Evolutionary conservation across 2,113 vertebrate species (phyloP), one percentile per base, ranked within the genome.

Genomic region (Sinocyclocheilus anshuiensis): DNA sequence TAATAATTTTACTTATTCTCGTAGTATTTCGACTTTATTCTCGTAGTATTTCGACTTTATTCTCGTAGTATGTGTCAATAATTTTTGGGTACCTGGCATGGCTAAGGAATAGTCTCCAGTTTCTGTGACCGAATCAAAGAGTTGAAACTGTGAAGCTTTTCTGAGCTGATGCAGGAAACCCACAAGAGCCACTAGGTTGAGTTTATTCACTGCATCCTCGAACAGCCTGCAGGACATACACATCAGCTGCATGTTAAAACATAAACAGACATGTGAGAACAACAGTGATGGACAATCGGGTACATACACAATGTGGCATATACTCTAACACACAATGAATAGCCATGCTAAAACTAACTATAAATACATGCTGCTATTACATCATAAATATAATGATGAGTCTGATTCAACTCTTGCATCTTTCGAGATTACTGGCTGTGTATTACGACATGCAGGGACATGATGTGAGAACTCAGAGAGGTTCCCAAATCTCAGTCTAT

Each of bases 161-260:
- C 98, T 96, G 80, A 99, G 94, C 92, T 99, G 97, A 92, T 98
- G 96, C 84, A 99, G 94, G 89, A 99, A 99, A 1, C 96, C 96
- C 83, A 97, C 95, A 84, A 99, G 87, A 16, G 96, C 95, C 0
- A 93, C 93, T 86, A 99, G 93, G 92, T 99, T 99, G 91, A 99
- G 91, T 90, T 98, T 98, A 71, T 95, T 95, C 4, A 96, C 94
- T 15, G 97, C 97, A 61, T 99, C 97, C 92, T 99, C 98, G 92
- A 99, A 99, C 63, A 99, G 93, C 93, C 98, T 99, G 93, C 2
- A 79, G 57, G n/a, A 39, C 88, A 12, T 24, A 81, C 39, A 18
- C 22, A 63, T 88, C 15, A 89, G 3, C 2, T 42, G 78, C 22
- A 79, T 1, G 26, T 81, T 53, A 45, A 57, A 24, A 20, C 20